Conservation (phyloP, 2,888 invertebrate species). For the Parapristionchus giblindavisi region DNA sequence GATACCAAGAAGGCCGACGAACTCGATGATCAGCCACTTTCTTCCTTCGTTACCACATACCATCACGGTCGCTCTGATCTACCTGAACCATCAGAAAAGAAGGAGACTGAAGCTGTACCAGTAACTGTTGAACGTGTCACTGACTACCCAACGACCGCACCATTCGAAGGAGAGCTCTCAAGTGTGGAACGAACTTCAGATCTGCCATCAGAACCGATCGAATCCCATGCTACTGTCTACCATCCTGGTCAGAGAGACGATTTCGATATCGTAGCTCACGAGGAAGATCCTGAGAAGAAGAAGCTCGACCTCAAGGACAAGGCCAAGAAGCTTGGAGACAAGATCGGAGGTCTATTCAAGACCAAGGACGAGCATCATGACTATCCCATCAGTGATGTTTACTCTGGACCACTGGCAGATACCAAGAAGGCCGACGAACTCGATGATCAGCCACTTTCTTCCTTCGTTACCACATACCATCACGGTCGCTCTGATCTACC, state of each 20-base stretch:
- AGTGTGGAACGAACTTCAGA: not conserved
- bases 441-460: constrained; percentile 11
- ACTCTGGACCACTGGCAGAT: too few relatives aligned
- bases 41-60: constrained; percentile 8
- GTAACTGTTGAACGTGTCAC: not conserved
- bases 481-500: too few relatives aligned
- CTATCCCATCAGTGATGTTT: too few relatives aligned
- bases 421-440: too few relatives aligned
- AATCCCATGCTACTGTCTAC: constrained; percentile 13
- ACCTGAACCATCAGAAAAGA: not conserved
- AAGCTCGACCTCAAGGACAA: too few relatives aligned
- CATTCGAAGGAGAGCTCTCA: constrained; percentile 20
- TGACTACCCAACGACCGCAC: constrained; percentile 1
- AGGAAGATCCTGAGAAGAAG: too few relatives aligned
- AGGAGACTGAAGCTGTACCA: not conserved
- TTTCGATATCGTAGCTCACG: too few relatives aligned
- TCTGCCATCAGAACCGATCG: constrained; percentile 2
- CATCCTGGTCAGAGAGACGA: constrained; percentile 22
- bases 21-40: constrained; percentile 5
- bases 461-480: too few relatives aligned
- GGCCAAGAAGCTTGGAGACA: too few relatives aligned
- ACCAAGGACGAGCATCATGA: too few relatives aligned
- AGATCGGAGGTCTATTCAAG: too few relatives aligned
- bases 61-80: constrained; percentile 1
- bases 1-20: not conserved